A percentile compares a stretch with the other conserved stretches of the same genome.
Evolutionary conservation across 2,113 vertebrate genomes (phyloP).

Genomic region (Coptodon rendalli): DNA sequence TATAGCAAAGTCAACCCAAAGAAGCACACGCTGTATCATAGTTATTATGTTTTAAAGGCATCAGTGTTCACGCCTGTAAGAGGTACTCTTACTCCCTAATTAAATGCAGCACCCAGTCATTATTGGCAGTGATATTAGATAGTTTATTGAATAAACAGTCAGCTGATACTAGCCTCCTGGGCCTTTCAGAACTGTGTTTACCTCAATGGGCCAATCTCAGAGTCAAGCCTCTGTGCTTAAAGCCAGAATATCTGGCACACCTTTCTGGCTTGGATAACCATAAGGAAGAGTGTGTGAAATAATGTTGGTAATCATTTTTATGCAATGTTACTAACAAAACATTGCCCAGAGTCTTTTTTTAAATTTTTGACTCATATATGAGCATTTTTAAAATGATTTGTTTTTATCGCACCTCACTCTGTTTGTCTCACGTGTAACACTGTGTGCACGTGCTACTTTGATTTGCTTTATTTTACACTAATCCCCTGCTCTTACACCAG

Average conservation of each 20-base stretch:
- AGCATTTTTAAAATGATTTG: background rate
- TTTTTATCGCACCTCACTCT: accelerated
- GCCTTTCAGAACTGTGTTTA: slow-evolving; percentile 45
- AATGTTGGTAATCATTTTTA: background rate
- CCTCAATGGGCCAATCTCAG: slow-evolving; percentile 8
- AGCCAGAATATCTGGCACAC: slow-evolving; percentile 18
- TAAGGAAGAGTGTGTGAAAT: background rate
- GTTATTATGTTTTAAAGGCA: slow-evolving; percentile 33
- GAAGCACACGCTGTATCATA: background rate
- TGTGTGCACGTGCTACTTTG: background rate
- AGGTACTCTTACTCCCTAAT: slow-evolving; percentile 38
- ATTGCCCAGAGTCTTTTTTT: background rate
- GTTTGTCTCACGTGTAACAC: background rate
- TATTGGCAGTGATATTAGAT: slow-evolving; percentile 53
- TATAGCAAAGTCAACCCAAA: slow-evolving; percentile 11
- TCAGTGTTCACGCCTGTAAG: slow-evolving; percentile 10
- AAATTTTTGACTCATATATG: background rate
- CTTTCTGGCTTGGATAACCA: background rate
- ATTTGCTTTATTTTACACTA: background rate
- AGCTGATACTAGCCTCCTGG: slow-evolving; percentile 9
- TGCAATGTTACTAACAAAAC: background rate
- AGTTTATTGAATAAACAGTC: slow-evolving; percentile 55
- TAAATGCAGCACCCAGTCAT: slow-evolving; percentile 4
- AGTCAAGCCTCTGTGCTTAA: slow-evolving; percentile 33
- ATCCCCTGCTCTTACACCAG: background rate